Evolutionary conservation across 1,140 invertebrate species (phyloP), one percentile per base, ranked within the genome.

Genomic region (Goniozus legneri): DNA sequence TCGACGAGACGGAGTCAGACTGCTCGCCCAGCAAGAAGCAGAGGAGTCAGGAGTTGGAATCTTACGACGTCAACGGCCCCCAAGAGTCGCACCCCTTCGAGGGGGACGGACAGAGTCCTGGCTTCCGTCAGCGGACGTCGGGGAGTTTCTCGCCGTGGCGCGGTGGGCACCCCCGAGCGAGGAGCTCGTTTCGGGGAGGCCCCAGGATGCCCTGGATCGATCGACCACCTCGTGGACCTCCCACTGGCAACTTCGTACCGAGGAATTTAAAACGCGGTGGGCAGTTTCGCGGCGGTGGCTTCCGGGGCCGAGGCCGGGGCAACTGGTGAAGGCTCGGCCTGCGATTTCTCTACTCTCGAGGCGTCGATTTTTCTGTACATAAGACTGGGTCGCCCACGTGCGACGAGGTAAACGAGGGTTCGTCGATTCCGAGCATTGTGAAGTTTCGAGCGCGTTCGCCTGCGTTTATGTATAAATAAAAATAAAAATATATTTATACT

Each of bases 191-290:
- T 71, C 64, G 68, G 3, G 65, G 70, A 3, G 62, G 64, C 3
- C 65, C 67, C 2, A 62, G 73, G 3, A 62, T 49, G 4, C 66
- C 70, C 1, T 75, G 73, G 73, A 60, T 65, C 31, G 71, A 74
- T 6, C 59, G 67, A 39, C 63, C 66, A 0, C 65, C 62, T 7
- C 54, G 69, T 1, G 69, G 62, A 3, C 59, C 56, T 3, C 47
- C 56, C 14, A 36, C 44, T 3, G 56, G 51, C 3, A 58, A 52
- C 18, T 69, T 69, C 8, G 47, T 58, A 2, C 60, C 64, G 1
- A 56, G 72, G 31, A 66, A 64, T 8, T 32, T 61, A 46, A 72
- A 72, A 52, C 63, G 69, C 1, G 64, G 64, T 15, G 58, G 61
- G 40, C 62, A 61, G 13, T 72, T 72, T 31, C 54, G 69, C 8